Conservation (phyloP, 2,797 vertebrate species). For the Alca torda region DNA sequence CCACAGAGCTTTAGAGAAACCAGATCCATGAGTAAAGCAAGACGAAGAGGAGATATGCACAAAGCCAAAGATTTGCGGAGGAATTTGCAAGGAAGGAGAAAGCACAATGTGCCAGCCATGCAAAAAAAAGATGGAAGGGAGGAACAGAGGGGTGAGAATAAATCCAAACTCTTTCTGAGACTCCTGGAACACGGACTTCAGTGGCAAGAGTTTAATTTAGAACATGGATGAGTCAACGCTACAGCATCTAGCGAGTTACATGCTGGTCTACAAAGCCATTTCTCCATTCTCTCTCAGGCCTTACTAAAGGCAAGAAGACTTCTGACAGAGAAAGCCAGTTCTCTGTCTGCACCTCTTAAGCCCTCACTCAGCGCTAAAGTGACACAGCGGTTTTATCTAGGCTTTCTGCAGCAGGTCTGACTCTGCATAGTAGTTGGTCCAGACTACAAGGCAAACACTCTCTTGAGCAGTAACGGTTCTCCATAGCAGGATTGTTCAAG, state of each 20-base stretch:
- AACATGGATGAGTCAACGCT: background rate
- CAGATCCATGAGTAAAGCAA: background rate
- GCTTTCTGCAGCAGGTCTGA: background rate
- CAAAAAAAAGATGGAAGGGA: background rate
- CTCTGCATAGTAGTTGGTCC: background rate
- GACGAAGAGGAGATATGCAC: background rate
- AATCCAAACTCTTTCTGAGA: background rate
- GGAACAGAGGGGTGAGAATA: background rate
- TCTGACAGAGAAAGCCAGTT: background rate
- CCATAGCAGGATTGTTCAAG: background rate
- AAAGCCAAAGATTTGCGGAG: background rate
- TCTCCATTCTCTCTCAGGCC: background rate
- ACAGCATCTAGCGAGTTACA: background rate
- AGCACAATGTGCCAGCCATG: background rate
- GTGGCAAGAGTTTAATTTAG: background rate
- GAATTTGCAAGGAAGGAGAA: background rate
- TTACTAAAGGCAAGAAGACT: background rate
- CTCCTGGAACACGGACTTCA: background rate
- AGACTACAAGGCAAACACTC: background rate
- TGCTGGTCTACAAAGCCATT: background rate
- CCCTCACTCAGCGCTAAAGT: background rate
- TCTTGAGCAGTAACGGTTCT: background rate
- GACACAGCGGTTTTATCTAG: background rate
- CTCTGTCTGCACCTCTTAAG: background rate
- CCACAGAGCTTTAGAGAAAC: background rate